Conservation (phyloP, 2,797 vertebrate genomes). For the Craterocephalus amniculus region DNA sequence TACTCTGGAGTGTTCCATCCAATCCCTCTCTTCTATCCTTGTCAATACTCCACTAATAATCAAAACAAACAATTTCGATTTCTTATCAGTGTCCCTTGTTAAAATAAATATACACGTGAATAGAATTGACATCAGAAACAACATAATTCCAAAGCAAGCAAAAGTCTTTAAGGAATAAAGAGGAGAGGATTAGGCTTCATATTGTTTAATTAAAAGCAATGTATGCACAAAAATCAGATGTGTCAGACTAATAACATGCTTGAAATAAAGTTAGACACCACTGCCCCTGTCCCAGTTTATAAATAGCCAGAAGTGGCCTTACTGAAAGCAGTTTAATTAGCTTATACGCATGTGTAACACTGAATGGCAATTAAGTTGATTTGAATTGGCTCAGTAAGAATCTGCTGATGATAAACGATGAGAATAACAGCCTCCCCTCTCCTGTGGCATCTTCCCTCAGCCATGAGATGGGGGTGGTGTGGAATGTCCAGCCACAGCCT, state of each 20-base stretch:
- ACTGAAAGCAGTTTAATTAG: constrained; percentile 25
- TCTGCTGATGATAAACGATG: constrained; percentile 76
- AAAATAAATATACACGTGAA: too few species aligned
- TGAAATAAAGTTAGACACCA: constrained; percentile 51
- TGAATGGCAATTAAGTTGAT: constrained; percentile 27
- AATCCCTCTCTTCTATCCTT: too few species aligned
- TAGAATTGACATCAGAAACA: constrained; percentile 51
- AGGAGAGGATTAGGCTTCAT: constrained; percentile 73
- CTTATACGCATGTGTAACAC: constrained; percentile 27
- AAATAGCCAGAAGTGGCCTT: constrained; percentile 49
- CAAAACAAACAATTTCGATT: too few species aligned
- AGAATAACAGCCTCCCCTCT: constrained; percentile 78
- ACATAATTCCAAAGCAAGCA: constrained; percentile 65
- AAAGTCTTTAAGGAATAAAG: constrained; percentile 67
- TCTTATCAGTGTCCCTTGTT: too few species aligned
- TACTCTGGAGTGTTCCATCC: too few species aligned
- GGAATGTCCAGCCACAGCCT: constrained; percentile 40
- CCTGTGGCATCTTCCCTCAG: constrained; percentile 71
- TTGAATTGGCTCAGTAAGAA: constrained; percentile 64
- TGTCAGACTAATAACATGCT: constrained; percentile 22
- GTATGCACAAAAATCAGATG: constrained; percentile 43
- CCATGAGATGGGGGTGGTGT: constrained; percentile 35
- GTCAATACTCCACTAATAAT: too few species aligned
- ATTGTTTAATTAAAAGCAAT: constrained; percentile 71
- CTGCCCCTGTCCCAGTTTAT: constrained; percentile 46